phyloP scores from a whole-genome alignment of 2,888 invertebrate species.

The Clistopyga incitator region DNA sequence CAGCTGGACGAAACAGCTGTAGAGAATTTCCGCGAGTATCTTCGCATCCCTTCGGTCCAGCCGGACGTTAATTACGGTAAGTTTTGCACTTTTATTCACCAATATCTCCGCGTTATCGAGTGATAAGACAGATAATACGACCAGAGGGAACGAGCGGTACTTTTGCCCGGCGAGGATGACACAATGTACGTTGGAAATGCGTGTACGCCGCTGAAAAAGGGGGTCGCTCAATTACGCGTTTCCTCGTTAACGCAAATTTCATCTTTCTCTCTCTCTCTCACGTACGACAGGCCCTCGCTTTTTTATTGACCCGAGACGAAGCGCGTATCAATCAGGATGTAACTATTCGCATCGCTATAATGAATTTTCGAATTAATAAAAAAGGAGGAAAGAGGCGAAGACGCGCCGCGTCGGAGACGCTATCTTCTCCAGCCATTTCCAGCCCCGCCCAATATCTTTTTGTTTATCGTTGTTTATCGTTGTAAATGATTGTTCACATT shows the following conservation, averaged over 20 bases:
- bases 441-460: slow-evolving; percentile 77
- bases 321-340: not conserved
- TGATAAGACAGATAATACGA: slow-evolving; percentile 4
- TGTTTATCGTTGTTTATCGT: not conserved
- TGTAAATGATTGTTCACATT: not conserved
- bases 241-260: slow-evolving; percentile 71
- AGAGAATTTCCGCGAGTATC: slow-evolving; percentile 93
- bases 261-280: not conserved
- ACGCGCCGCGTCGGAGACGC: slow-evolving; percentile 77
- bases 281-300: not conserved
- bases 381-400: slow-evolving; percentile 41
- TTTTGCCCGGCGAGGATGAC: slow-evolving; percentile 21
- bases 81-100: slow-evolving; percentile 72
- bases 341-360: not conserved
- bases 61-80: slow-evolving; percentile 94
- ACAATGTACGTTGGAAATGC: slow-evolving; percentile 51
- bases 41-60: slow-evolving; percentile 94
- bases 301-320: not conserved
- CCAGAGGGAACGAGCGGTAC: slow-evolving; percentile 2
- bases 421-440: slow-evolving; percentile 76
- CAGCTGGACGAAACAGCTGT: slow-evolving; percentile 86
- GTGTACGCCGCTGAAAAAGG: slow-evolving; percentile 65
- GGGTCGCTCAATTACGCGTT: slow-evolving; percentile 74
- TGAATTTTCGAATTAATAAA: slow-evolving; percentile 11
- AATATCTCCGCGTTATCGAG: not conserved